Evolutionary conservation across 2,797 vertebrate genomes (phyloP).

Genomic region (Propithecus deckenii): DNA sequence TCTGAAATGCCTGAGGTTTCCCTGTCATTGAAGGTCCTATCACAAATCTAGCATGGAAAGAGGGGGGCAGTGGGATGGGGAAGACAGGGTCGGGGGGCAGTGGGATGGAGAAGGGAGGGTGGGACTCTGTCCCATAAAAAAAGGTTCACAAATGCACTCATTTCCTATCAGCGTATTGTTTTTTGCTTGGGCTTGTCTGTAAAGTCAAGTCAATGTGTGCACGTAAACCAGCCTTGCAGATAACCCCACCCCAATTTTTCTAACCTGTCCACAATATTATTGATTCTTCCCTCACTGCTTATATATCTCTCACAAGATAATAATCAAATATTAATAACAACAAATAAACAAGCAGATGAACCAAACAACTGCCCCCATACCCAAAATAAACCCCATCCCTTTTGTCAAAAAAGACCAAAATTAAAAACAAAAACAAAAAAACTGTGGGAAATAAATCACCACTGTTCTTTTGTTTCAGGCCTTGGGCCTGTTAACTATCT

Average conservation of each 20-base stretch:
- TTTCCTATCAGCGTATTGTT: constrained; percentile 14
- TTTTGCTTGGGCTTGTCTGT: constrained; percentile 22
- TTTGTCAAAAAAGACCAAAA: constrained; percentile 61
- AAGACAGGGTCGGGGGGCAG: not conserved
- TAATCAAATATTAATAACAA: not conserved
- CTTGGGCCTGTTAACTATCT: constrained; percentile 70
- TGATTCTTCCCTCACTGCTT: not conserved
- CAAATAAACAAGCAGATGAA: not conserved
- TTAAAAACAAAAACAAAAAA: constrained; percentile 41
- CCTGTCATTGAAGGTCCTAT: not conserved
- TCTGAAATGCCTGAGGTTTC: not conserved
- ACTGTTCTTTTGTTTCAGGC: constrained; percentile 46
- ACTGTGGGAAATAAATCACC: constrained; percentile 33
- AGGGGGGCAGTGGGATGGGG: not conserved
- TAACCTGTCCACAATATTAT: not conserved
- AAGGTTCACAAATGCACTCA: not conserved
- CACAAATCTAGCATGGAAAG: not conserved
- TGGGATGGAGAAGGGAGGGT: not conserved
- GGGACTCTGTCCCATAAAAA: not conserved
- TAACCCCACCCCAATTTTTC: not conserved
- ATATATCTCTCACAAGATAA: not conserved
- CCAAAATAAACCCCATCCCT: not conserved
- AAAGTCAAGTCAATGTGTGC: constrained; percentile 9
- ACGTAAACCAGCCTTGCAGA: constrained; percentile 75
- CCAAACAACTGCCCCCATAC: not conserved